Evolutionary conservation across 1,140 invertebrate species (phyloP).

Genomic region (Atta texana): DNA sequence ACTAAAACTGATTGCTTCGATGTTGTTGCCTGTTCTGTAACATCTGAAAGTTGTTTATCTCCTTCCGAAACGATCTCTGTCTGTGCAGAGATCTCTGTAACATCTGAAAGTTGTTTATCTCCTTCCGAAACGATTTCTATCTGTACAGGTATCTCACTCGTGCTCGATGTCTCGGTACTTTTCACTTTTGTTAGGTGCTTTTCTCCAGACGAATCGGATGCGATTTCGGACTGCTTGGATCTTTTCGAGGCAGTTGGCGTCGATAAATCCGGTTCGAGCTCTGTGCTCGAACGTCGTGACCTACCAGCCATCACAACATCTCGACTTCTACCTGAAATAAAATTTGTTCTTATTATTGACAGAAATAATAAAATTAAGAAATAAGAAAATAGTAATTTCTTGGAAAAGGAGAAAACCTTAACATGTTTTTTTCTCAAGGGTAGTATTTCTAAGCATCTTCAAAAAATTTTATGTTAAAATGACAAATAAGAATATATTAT

Average conservation of each 20-base stretch:
- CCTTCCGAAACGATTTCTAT: constrained; percentile 2
- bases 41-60: neutral
- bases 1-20: constrained; percentile 9
- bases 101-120: neutral
- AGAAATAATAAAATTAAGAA: neutral
- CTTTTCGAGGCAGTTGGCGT: constrained; percentile 73
- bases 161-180: constrained; percentile 46
- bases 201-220: neutral
- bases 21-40: neutral
- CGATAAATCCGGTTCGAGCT: constrained; percentile 78
- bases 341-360: neutral
- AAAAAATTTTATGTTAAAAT: neutral
- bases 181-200: constrained; percentile 53
- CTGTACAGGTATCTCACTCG: constrained; percentile 30
- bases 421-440: neutral
- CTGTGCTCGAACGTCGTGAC: constrained; percentile 77
- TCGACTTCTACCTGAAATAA: constrained; percentile 73
- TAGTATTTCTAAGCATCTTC: neutral
- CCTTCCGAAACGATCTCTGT: constrained; percentile 7
- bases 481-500: too few relatives aligned
- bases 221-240: constrained; percentile 58
- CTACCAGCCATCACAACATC: constrained; percentile 83
- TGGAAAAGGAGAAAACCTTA: neutral
- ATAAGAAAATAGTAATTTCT: neutral
- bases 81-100: constrained; percentile 9